phyloP scores from a whole-genome alignment of 1,140 invertebrate species.

The Elysia chlorotica region DNA sequence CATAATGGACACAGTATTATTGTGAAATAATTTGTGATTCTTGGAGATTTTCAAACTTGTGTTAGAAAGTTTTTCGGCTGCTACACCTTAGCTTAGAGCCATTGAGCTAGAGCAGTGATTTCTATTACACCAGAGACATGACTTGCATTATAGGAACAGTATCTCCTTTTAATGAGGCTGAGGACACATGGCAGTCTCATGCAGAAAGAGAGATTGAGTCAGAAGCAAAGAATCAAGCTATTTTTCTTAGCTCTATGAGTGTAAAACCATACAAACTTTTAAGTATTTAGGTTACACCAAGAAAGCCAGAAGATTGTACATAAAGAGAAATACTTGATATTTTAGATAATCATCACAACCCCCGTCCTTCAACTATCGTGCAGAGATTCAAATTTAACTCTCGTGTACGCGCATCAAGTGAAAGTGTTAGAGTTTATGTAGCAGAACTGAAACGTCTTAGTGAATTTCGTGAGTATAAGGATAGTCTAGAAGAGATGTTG shows the following conservation, averaged over 20 bases:
- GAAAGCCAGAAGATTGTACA: conserved; percentile 17
- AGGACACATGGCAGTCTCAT: too few relatives aligned
- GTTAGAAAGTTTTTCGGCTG: too few relatives aligned
- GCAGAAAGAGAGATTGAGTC: too few relatives aligned
- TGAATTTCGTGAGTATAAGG: conserved; percentile 29
- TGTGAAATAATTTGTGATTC: too few relatives aligned
- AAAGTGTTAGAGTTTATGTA: conserved; percentile 22
- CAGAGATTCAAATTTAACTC: conserved; percentile 30
- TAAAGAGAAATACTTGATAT: conserved; percentile 22
- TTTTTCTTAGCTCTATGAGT: background rate
- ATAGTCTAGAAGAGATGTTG: conserved; percentile 26
- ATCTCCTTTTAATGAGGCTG: too few relatives aligned
- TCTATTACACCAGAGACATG: too few relatives aligned
- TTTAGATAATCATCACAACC: conserved; percentile 26
- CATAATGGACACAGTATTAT: too few relatives aligned
- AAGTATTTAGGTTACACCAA: conserved; percentile 19
- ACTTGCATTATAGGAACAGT: too few relatives aligned
- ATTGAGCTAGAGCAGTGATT: too few relatives aligned
- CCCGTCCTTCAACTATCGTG: conserved; percentile 25
- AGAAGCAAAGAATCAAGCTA: background rate
- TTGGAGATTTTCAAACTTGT: too few relatives aligned
- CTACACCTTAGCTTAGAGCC: too few relatives aligned
- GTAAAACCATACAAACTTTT: conserved; percentile 25
- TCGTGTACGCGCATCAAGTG: background rate
- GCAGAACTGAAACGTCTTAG: conserved; percentile 22